These are phyloP conservation scores for Turritopsis rubra DNA, from an alignment of 30 jellyfish, hydroid and myxozoan genomes.

Conservation along the genomic window DNA sequence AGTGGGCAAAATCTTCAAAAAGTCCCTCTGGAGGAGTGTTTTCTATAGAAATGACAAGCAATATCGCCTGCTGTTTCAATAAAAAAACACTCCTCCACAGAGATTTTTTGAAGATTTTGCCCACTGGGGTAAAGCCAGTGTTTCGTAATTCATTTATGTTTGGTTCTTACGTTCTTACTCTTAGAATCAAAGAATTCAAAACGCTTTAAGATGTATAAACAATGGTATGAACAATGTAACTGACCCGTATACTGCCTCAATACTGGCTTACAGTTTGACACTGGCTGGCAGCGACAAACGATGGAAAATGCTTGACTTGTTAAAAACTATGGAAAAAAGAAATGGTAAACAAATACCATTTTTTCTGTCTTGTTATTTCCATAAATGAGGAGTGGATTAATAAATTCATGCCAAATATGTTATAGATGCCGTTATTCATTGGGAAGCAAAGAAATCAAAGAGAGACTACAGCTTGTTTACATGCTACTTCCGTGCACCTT, in stretches of 20 bases:
- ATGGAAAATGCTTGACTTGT: constrained; percentile 13
- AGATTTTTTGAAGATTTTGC: no score
- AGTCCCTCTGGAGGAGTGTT: no score
- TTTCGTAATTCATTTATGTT: no score
- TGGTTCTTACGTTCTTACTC: no score
- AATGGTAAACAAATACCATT: no score
- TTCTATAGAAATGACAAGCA: no score
- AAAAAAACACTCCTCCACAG: no score
- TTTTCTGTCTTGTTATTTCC: no score
- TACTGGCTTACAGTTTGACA: constrained; percentile 55
- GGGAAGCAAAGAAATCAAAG: constrained; percentile 48
- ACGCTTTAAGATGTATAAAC: constrained; percentile 45
- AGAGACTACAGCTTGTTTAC: constrained; percentile 24
- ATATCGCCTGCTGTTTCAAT: no score
- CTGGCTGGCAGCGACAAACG: constrained; percentile 26
- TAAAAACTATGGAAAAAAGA: constrained; percentile 26
- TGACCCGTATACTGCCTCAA: constrained; percentile 54
- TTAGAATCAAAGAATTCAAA: constrained; percentile 12
- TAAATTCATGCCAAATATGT: neutral
- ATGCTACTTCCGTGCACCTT: constrained; percentile 33
- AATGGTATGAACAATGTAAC: constrained; percentile 25
- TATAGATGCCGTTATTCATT: constrained; percentile 52
- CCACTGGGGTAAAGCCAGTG: no score
- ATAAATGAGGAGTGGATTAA: no score
- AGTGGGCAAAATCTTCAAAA: no score